Base-by-base conservation (phyloP, 53 echinoderm and acorn worm species). In the Arbacia lixula region DNA sequence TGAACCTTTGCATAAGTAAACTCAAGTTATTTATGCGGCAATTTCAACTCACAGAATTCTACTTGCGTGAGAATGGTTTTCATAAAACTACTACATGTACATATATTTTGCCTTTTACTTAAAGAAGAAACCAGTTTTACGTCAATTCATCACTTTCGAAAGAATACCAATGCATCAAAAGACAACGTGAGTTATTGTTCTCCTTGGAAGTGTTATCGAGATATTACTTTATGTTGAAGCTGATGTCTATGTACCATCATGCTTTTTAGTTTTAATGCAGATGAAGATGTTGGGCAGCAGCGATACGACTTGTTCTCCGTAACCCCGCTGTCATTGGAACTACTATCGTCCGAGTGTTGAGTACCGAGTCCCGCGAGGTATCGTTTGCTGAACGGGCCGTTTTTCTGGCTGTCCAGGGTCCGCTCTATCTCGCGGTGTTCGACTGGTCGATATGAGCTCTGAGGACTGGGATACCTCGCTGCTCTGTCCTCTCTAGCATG, bases 171-270 rank as follows among this genome's bases (percentile, higher is more conserved):
- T 46, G 14, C 14, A 46, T n/a, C n/a, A n/a, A n/a, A n/a, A n/a
- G n/a, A n/a, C n/a, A n/a, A n/a, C n/a, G n/a, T n/a, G n/a, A n/a
- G n/a, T 14, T 46, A 46, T 14, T 46, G 14, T 8, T 46, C 8
- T 14, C 49, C 49, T 46, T 6, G 20, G n/a, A 25, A 21, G 57
- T 57, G 57, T 57, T n/a, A 69, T 69, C 69, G 24, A n/a, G 28
- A 69, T 43, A 69, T 69, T 27, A 69, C n/a, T n/a, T n/a, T 43
- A 19, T 77, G 82, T 52, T 81, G 82, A 28, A 20, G 40, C 42
- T 81, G 46, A 64, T 81, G 82, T 29, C 82, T 61, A 29, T 81
- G 82, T 8, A 81, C 82, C 82, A 81, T 81, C 64, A 63, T 12
- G 64, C 82, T 81, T 46, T 81, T 81, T 22, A 81, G 21, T 34